Conservation (phyloP, 2,888 invertebrate species). For the Julus scanicus region DNA sequence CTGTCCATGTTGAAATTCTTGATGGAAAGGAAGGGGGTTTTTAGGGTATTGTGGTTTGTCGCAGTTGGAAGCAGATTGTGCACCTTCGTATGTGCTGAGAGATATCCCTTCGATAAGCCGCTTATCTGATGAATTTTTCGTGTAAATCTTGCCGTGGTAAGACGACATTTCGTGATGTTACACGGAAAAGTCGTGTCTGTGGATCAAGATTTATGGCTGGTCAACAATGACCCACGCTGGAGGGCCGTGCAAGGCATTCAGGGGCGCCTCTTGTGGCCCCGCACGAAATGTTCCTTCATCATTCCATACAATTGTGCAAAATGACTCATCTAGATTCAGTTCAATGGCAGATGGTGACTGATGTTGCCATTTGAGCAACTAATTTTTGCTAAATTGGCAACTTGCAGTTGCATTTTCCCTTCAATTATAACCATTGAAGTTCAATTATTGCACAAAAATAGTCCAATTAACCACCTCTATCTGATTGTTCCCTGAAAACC, state of each 20-base stretch:
- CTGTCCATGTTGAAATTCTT: not conserved
- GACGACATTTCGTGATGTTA: conserved; percentile 42
- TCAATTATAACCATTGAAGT: conserved; percentile 17
- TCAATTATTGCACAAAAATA: not conserved
- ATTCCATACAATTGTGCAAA: not conserved
- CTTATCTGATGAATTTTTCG: conserved; percentile 42
- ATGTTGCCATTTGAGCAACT: not conserved
- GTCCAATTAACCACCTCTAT: not conserved
- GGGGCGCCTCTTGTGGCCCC: not conserved
- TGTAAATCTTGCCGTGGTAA: conserved; percentile 36
- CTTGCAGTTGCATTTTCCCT: conserved; percentile 15
- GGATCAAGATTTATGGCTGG: conserved; percentile 24
- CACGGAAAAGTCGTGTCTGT: not conserved
- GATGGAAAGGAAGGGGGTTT: not conserved
- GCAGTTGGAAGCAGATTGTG: conserved; percentile 39
- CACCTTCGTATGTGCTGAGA: conserved; percentile 6
- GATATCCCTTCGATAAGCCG: conserved; percentile 42
- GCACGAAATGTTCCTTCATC: not conserved
- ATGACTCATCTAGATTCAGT: conserved; percentile 4
- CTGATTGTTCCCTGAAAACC: not conserved
- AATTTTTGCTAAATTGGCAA: conserved; percentile 20
- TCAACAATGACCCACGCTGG: conserved; percentile 13
- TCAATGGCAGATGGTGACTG: conserved; percentile 39
- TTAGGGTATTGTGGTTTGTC: conserved; percentile 34
- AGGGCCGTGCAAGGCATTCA: not conserved